Evolutionary conservation across 2,888 invertebrate species (phyloP).

Genomic region (Leptarthrus brevirostris): DNA sequence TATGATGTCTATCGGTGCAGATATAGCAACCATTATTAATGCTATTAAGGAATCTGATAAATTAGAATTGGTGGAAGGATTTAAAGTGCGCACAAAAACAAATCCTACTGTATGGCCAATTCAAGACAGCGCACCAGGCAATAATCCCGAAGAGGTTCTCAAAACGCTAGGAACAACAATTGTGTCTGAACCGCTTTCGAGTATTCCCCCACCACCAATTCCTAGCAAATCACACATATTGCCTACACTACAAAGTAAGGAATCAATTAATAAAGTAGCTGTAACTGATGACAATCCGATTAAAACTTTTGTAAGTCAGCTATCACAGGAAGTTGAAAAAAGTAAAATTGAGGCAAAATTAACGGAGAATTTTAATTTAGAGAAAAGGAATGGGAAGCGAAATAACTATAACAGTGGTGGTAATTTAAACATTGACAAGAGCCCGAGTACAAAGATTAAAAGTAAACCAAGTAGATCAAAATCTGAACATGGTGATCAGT

Average conservation of each 20-base stretch:
- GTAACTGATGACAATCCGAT: not conserved
- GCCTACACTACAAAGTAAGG: not conserved
- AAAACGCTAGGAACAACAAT: slow-evolving; percentile 54
- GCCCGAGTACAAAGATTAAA: too few relatives aligned
- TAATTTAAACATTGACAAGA: too few relatives aligned
- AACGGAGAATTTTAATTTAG: not conserved
- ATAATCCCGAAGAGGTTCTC: not conserved
- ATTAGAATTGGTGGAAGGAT: slow-evolving; percentile 81
- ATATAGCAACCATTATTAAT: slow-evolving; percentile 84
- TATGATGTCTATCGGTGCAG: slow-evolving; percentile 86
- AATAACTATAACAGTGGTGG: not conserved
- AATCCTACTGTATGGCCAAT: slow-evolving; percentile 93
- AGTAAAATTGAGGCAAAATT: slow-evolving; percentile 16
- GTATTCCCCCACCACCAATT: slow-evolving; percentile 79
- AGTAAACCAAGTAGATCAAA: too few relatives aligned
- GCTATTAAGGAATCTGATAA: slow-evolving; percentile 88
- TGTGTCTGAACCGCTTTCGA: slow-evolving; percentile 73
- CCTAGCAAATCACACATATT: slow-evolving; percentile 71
- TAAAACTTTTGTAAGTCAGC: not conserved
- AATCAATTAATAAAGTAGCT: not conserved
- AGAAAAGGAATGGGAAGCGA: slow-evolving; percentile 30
- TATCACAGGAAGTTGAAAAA: slow-evolving; percentile 25
- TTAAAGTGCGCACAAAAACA: slow-evolving; percentile 84
- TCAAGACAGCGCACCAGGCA: slow-evolving; percentile 59
- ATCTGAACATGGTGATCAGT: too few relatives aligned